phyloP scores from a whole-genome alignment of 2,113 vertebrate genomes.

The Labeo catla region DNA sequence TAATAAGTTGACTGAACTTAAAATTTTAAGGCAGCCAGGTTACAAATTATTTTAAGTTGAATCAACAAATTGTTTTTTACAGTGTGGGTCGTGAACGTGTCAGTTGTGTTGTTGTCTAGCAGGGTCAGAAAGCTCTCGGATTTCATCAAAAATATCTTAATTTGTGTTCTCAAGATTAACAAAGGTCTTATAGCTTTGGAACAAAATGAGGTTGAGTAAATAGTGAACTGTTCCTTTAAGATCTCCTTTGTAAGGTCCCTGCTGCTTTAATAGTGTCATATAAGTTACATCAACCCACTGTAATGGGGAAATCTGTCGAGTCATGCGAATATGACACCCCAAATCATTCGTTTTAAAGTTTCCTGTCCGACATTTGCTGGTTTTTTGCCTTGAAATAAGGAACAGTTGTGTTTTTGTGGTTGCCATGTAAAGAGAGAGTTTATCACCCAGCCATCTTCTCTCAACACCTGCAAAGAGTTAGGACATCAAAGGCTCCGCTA shows the following conservation, averaged over 20 bases:
- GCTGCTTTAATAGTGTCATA: background rate
- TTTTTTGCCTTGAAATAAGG: constrained; percentile 10
- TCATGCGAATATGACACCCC: constrained; percentile 1
- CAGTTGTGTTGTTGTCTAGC: too few relatives aligned
- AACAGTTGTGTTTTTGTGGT: constrained; percentile 40
- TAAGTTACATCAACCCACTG: background rate
- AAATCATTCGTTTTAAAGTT: background rate
- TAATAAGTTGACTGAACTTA: too few relatives aligned
- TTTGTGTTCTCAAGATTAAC: too few relatives aligned
- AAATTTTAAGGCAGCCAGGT: too few relatives aligned
- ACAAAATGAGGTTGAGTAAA: background rate
- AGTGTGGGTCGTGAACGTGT: too few relatives aligned
- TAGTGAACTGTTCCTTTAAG: constrained; percentile 2
- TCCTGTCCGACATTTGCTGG: background rate
- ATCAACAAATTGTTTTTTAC: too few relatives aligned
- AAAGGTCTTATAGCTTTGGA: too few relatives aligned
- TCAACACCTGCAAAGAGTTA: constrained; percentile 54
- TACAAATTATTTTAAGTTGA: too few relatives aligned
- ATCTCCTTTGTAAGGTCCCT: background rate
- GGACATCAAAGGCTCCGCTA: constrained; percentile 45
- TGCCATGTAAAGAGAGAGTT: constrained; percentile 48
- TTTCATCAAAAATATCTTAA: too few relatives aligned
- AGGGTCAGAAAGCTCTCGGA: too few relatives aligned
- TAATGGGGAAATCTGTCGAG: constrained; percentile 12
- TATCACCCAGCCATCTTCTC: constrained; percentile 25